Base-by-base conservation (phyloP, 2,797 vertebrate genomes). In the Muscicapa comitata region DNA sequence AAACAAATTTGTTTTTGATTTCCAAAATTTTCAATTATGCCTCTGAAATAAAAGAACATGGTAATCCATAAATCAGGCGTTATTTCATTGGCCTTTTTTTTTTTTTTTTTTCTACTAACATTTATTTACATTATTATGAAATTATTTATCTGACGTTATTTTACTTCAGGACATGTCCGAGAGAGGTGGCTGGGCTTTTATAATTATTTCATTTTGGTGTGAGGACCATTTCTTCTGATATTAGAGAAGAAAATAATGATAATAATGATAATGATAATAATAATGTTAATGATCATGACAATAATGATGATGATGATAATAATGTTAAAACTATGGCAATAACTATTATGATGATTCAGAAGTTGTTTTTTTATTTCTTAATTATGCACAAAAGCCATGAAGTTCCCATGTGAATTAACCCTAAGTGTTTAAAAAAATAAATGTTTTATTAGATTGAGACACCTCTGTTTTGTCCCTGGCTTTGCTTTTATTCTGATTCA, bases 61-160 rank as follows among this genome's bases (percentile, higher is more conserved):
- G 1, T 6, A 28, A 40, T 43, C 4, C 3, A 10, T 55, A 59
- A 59, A 37, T 25, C 14, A 33, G 15, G 16, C 5, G 1, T 0
- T 7, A 18, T 47, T 53, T 54, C 4, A 11, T 3, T 43, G 10
- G 9, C 3, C 14, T 50, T n/a, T 31, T 40, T 37, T 38, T 37
- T 29, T 50, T n/a, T 31, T 40, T 37, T 38, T 37, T 29, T 28
- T 18, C 26, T 10, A 1, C 4, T 42, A 13, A 19, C n/a, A 57
- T 35, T 88, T n/a, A 33, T 79, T 48, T 51, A 0, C 3, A 26
- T 48, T 55, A 45, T 47, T 73, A 31, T 37, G 26, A 28, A 48
- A 21, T 72, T n/a, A 37, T 68, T 78, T 35, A 19, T 13, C 17
- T 25, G 17, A 19, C 48, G 7, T 18, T 48, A 20, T 50, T 89